Evolutionary conservation across 1,140 invertebrate species (phyloP).

Genomic region (Rhynchophorus ferrugineus): DNA sequence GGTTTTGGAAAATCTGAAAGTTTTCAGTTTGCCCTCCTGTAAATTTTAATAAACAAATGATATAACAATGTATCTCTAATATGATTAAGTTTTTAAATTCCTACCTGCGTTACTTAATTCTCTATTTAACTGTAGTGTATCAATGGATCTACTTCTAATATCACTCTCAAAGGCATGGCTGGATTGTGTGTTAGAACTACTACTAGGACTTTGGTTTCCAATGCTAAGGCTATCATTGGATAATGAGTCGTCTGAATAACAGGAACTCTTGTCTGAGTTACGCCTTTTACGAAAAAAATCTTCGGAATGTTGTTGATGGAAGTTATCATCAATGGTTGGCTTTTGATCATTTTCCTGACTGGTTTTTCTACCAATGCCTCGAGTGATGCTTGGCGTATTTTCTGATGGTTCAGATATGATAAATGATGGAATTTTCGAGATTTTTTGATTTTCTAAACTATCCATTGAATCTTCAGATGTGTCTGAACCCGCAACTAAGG

Average conservation of each 20-base stretch:
- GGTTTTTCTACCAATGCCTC: slow-evolving; percentile 63
- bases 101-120: slow-evolving; percentile 28
- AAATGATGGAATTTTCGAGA: slow-evolving; percentile 38
- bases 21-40: slow-evolving; percentile 23
- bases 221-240: slow-evolving; percentile 49
- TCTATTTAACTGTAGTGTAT: slow-evolving; percentile 26
- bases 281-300: slow-evolving; percentile 36
- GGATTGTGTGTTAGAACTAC: slow-evolving; percentile 36
- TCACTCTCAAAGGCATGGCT: slow-evolving; percentile 31
- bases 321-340: slow-evolving; percentile 9
- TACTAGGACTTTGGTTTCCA: slow-evolving; percentile 37
- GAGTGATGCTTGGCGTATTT: slow-evolving; percentile 69
- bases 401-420: slow-evolving; percentile 55
- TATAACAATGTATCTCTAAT: neutral
- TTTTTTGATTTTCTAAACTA: slow-evolving; percentile 46
- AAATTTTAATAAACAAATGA: neutral
- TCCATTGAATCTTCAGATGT: slow-evolving; percentile 57
- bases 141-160: slow-evolving; percentile 21
- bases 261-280: slow-evolving; percentile 52
- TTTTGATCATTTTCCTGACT: slow-evolving; percentile 47
- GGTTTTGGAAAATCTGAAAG: slow-evolving; percentile 35
- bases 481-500: slow-evolving; percentile 59
- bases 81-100: neutral
- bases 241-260: slow-evolving; percentile 59
- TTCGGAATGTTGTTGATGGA: slow-evolving; percentile 11